Base-by-base conservation (phyloP, 2,113 vertebrate genomes). In the Catagonus wagneri region DNA sequence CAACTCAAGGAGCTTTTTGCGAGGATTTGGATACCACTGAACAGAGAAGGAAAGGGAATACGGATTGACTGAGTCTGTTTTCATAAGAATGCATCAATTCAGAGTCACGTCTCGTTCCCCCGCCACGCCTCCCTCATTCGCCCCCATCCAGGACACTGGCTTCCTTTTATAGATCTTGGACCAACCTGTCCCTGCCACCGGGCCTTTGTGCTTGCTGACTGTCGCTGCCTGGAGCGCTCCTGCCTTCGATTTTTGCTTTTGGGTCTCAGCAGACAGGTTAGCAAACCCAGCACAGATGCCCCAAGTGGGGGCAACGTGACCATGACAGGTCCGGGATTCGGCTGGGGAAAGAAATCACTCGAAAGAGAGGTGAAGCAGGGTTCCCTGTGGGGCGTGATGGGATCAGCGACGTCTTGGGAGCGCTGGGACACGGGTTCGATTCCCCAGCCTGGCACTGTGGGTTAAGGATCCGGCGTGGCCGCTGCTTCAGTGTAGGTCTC, bases 271-370 rank as follows among this genome's bases (percentile, higher is more conserved):
- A 56, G 65, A 93, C 56, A 89, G 44, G 22, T 60, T 22, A 34
- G 58, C 11, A 7, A 56, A 15, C 25, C 2, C 3, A 63, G n/a
- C 34, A n/a, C n/a, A 61, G 65, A 32, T 25, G 10, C 20, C 23
- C n/a, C 11, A 0, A 7, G 44, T 5, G 11, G 25, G 29, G 34
- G 19, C 4, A 6, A 3, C 14, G 6, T 61, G 17, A 8, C 8
- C 20, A 54, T 0, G 39, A 50, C 17, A 0, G 2, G n/a, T 27
- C 61, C 54, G 36, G 44, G 63, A 44, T 66, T 50, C n/a, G n/a
- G 14, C 22, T 23, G 15, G 8, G 17, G 71, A 56, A 25, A 69
- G 68, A 74, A 27, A 17, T 61, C n/a, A 15, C 16, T 34, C 14
- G 1, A 25, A 68, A 54, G 27, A 61, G 3, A 36, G 2, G 29